Evolutionary conservation across 2,797 vertebrate genomes (phyloP).

Genomic region (Lophius americanus): DNA sequence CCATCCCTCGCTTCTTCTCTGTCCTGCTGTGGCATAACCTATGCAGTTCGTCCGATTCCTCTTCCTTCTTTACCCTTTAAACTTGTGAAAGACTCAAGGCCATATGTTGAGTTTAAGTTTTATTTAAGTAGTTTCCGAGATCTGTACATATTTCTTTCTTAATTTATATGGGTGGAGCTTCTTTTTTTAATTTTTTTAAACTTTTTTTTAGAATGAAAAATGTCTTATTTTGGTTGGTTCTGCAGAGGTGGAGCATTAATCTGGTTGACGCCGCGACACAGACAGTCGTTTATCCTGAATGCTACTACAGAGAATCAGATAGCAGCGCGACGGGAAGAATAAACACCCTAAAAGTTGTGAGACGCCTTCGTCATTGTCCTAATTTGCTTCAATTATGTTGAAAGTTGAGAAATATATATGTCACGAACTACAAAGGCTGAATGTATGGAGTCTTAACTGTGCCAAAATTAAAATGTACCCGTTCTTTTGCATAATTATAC

Average conservation of each 20-base stretch:
- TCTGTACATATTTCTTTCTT: constrained; percentile 83
- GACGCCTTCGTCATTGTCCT: background rate
- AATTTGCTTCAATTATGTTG: background rate
- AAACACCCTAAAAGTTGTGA: background rate
- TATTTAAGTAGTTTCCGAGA: constrained; percentile 78
- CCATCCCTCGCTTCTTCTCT: constrained; percentile 18
- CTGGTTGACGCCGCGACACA: constrained; percentile 45
- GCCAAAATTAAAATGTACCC: background rate
- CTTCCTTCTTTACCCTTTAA: constrained; percentile 30
- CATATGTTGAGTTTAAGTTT: constrained; percentile 63
- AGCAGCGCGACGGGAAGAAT: background rate
- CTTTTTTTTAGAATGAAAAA: constrained; percentile 36
- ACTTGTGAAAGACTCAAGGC: constrained; percentile 69
- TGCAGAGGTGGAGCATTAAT: constrained; percentile 38
- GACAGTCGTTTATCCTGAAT: constrained; percentile 42
- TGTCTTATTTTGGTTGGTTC: constrained; percentile 73
- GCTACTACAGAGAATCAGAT: constrained; percentile 5
- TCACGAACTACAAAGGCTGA: background rate
- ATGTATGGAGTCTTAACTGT: constrained; percentile 20
- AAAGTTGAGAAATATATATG: constrained; percentile 1
- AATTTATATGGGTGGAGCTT: constrained; percentile 82
- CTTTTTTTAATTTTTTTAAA: constrained; percentile 26
- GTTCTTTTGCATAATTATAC: background rate
- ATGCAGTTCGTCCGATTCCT: constrained; percentile 32
- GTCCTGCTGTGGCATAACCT: constrained; percentile 53